Evolutionary conservation across 2,113 vertebrate species (phyloP).

Genomic region (Leucoraja erinaceus): DNA sequence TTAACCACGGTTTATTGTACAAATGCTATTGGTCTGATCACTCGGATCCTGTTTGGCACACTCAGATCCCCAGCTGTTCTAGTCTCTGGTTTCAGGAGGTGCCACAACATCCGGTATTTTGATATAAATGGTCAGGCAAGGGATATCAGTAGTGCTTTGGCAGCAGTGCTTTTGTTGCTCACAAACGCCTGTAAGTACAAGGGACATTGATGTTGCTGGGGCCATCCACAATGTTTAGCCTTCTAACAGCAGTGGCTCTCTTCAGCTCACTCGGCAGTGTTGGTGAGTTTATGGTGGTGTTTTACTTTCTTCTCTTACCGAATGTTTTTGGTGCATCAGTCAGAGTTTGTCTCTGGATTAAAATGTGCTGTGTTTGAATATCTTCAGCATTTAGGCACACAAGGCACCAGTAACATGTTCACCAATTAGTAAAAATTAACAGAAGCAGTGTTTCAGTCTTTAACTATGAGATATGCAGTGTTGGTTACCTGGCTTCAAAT

Average conservation of each 20-base stretch:
- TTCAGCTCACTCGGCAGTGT: background rate
- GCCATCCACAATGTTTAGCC: background rate
- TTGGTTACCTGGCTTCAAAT: background rate
- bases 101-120: background rate
- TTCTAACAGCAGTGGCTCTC: background rate
- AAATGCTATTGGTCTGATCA: background rate
- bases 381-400: background rate
- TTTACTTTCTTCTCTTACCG: background rate
- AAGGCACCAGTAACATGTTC: background rate
- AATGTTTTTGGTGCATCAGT: background rate
- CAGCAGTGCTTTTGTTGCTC: background rate
- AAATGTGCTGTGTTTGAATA: background rate
- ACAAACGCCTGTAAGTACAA: background rate
- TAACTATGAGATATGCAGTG: background rate
- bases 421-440: background rate
- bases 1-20: background rate
- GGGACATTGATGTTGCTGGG: background rate
- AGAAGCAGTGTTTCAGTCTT: background rate
- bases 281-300: background rate
- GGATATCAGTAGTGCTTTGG: background rate
- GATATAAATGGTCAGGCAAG: background rate
- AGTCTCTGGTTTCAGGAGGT: background rate
- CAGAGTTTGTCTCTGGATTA: background rate
- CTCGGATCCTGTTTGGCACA: slow-evolving; percentile 35
- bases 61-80: background rate